Evolutionary conservation across 2,888 invertebrate species (phyloP).

Genomic region (Agrilus cyanescens): DNA sequence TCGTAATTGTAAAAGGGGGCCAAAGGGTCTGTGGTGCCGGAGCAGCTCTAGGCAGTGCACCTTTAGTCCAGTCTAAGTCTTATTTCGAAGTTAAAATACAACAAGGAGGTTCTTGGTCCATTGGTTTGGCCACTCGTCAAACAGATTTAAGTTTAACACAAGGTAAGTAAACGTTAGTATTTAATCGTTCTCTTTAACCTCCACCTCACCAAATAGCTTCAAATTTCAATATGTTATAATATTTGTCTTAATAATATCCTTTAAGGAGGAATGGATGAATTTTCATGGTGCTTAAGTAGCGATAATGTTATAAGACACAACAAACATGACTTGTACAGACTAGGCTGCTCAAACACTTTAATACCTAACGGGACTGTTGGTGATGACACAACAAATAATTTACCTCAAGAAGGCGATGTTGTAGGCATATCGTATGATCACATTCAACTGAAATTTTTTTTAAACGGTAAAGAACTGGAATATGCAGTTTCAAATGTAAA

Average conservation of each 20-base stretch:
- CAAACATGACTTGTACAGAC: conserved; percentile 62
- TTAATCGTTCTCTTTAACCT: not conserved
- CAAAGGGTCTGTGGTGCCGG: conserved; percentile 90
- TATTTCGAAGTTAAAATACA: conserved; percentile 98
- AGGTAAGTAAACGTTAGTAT: conserved; percentile 32
- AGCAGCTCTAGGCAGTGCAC: conserved; percentile 86
- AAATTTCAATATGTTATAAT: not conserved
- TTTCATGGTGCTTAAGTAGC: conserved; percentile 89
- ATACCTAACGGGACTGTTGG: conserved; percentile 25
- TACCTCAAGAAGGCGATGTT: conserved; percentile 86
- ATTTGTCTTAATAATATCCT: conserved; percentile 10
- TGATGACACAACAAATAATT: conserved; percentile 35
- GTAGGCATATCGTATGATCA: conserved; percentile 94
- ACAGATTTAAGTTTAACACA: conserved; percentile 78
- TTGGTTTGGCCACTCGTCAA: conserved; percentile 83
- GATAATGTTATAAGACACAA: conserved; percentile 81
- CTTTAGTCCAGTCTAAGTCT: conserved; percentile 91
- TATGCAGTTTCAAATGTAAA: conserved; percentile 78
- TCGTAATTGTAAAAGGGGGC: conserved; percentile 90
- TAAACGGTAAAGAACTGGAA: conserved; percentile 83
- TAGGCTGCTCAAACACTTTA: conserved; percentile 30
- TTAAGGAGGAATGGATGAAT: conserved; percentile 71
- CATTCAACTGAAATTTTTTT: conserved; percentile 85
- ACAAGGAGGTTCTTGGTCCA: conserved; percentile 91
- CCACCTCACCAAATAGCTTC: not conserved